Percentiles rank a stretch among this genome's conserved stretches.
Conservation (phyloP, 2,888 invertebrate species). For the Cephus pygmeus region DNA sequence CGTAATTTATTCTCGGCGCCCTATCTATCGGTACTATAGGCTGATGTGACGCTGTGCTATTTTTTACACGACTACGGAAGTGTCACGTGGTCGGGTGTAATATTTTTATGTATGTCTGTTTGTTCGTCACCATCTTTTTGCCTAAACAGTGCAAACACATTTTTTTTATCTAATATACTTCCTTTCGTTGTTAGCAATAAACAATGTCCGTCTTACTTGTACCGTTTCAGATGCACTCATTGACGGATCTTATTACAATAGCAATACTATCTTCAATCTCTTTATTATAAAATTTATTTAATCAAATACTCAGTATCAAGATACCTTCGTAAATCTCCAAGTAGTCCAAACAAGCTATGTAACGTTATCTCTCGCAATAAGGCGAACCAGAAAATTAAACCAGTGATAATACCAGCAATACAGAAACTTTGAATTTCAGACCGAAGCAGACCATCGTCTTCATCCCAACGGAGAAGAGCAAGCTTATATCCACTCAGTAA, state of each 20-base stretch:
- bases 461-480: neutral
- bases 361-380: neutral
- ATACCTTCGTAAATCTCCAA: neutral
- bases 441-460: neutral
- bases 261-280: neutral
- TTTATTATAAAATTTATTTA: neutral
- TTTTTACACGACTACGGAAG: neutral
- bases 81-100: no score
- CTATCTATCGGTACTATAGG: neutral
- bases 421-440: neutral
- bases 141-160: no score
- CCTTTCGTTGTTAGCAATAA: neutral
- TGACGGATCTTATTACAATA: neutral
- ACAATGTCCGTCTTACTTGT: neutral
- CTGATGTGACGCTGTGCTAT: neutral
- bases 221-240: neutral
- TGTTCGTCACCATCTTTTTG: no score
- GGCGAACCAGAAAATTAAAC: neutral
- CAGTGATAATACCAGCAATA: neutral
- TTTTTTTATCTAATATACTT: neutral
- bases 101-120: no score
- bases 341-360: neutral
- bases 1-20: neutral
- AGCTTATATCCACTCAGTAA: neutral
- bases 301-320: neutral